phyloP scores from a whole-genome alignment of 35 echinoderm and acorn worm species.

The Lytechinus variegatus region DNA sequence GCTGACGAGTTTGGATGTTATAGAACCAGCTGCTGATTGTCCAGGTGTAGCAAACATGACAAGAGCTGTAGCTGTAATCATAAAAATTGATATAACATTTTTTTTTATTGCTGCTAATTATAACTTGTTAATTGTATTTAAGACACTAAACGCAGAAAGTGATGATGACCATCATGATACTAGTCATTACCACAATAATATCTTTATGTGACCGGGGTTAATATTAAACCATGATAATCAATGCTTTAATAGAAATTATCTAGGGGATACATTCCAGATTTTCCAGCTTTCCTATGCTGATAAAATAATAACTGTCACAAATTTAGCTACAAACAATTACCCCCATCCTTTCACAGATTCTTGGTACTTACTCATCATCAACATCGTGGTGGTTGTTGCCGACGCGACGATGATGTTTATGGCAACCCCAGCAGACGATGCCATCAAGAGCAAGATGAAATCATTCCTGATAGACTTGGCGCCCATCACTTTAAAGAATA shows the following conservation, averaged over 20 bases:
- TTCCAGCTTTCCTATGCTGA: not conserved
- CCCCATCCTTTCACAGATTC: not conserved
- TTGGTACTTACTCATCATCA: not conserved
- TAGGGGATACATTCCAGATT: not conserved
- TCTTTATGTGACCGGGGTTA: too few species aligned
- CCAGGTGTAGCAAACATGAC: constrained; percentile 46
- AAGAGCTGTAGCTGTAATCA: not conserved
- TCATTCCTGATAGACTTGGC: constrained; percentile 19
- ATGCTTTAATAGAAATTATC: too few species aligned
- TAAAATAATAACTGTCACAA: not conserved
- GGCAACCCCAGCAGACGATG: not conserved
- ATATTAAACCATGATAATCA: too few species aligned
- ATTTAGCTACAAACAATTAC: not conserved
- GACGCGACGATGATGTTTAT: not conserved
- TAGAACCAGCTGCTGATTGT: constrained; percentile 60
- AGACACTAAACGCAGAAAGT: not conserved
- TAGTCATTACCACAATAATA: too few species aligned
- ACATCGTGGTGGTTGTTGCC: not conserved
- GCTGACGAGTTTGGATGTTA: constrained; percentile 57
- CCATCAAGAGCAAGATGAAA: constrained; percentile 26
- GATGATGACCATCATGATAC: not conserved
- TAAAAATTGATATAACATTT: not conserved
- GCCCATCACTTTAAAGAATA: constrained; percentile 48
- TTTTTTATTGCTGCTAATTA: too few species aligned
- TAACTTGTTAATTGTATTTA: not conserved